Base-by-base conservation (phyloP, 2,797 vertebrate genomes). In the Sandelia bainsii region DNA sequence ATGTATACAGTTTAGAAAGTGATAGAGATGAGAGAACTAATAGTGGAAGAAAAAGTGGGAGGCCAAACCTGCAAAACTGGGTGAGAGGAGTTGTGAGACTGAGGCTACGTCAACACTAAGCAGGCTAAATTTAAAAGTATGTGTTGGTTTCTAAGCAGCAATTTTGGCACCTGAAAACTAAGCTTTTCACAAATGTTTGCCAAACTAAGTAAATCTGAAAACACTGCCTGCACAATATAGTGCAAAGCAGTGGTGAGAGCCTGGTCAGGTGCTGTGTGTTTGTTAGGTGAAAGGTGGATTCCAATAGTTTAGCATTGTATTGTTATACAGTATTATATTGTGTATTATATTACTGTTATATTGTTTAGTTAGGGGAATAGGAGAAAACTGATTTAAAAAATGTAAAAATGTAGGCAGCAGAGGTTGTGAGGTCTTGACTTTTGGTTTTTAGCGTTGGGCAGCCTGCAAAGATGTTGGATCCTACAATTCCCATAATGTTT, bases 1-100 rank as follows among this genome's bases (percentile, higher is more conserved):
- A 78, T 57, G 63, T 83, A 81, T 60, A 85, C 76, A 75, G 72
- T 83, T 83, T 77, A 69, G 54, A 75, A 70, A 79, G 80, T 32
- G 53, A 86, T 71, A 52, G 48, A 64, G 68, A 62, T 25, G 51
- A 60, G 25, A 61, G 58, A 63, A 62, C 62, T 44, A 62, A 56
- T 63, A 74, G 59, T n/a, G 72, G 72, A 75, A 45, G 23, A 1
- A 56, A 58, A 70, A 69, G 51, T 23, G 57, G 53, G 39, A 74
- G 62, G 65, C 61, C 56, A 44, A 60, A 72, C n/a, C 62, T 67
- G 49, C 51, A 52, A 37, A 49, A 50, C 6, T 61, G 44, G 25
- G 53, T 0, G 19, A 64, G 42, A 25, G 50, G n/a, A 44, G 48
- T 19, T 19, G 19, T 19, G 7, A 23, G 5, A 59, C 12, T 46